Conservation (phyloP, 2,888 invertebrate species). For the Ptychoptera albimana region DNA sequence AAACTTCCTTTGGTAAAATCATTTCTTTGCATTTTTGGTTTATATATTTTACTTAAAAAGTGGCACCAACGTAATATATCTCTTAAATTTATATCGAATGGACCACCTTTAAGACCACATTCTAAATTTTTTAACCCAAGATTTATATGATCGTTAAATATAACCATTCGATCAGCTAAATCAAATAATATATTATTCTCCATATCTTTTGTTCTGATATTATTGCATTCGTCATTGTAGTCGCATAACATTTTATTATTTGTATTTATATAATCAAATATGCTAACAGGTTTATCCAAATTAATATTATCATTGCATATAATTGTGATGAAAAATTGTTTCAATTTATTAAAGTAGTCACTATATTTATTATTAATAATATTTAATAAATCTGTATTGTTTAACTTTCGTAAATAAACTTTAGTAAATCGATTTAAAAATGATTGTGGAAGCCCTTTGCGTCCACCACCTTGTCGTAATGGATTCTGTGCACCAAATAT, state of each 20-base stretch:
- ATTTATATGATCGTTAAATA: conserved; percentile 56
- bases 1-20: conserved; percentile 7
- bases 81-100: conserved; percentile 95
- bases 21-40: conserved; percentile 12
- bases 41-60: conserved; percentile 23
- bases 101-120: conserved; percentile 73
- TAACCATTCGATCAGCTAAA: conserved; percentile 53
- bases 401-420: conserved; percentile 52
- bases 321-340: conserved; percentile 12
- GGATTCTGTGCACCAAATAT: conserved; percentile 99
- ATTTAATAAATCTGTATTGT: conserved; percentile 43
- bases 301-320: conserved; percentile 6
- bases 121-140: conserved; percentile 44
- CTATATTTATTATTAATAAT: conserved; percentile 25
- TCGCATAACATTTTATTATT: background rate
- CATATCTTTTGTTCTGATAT: background rate
- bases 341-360: conserved; percentile 17
- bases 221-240: background rate
- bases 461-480: conserved; percentile 82
- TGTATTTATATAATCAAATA: conserved; percentile 1
- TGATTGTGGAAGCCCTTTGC: conserved; percentile 89
- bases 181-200: conserved; percentile 27
- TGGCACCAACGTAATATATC: conserved; percentile 86
- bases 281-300: conserved; percentile 5
- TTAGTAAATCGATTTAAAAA: conserved; percentile 96